Evolutionary conservation across 1,140 invertebrate species (phyloP), one percentile per base, ranked within the genome.

Genomic region (Drosophila bipectinata): DNA sequence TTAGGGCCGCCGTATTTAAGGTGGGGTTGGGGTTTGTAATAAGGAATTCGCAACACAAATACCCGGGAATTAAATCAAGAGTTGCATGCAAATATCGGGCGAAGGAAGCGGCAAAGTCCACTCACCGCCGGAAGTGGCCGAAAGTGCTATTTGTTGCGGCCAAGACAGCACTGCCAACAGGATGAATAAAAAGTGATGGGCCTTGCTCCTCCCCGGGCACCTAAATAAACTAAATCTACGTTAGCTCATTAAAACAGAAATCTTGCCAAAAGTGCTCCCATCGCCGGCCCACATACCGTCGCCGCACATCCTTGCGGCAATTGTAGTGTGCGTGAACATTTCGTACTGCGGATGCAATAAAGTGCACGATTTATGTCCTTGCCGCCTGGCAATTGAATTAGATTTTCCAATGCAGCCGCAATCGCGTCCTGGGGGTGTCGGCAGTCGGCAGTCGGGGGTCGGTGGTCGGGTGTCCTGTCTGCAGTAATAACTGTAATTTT

Each of bases 401-500:
- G 88, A 88, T 85, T 87, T 87, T 61, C 79, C 75, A 87, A 69
- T 77, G 74, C 72, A 77, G 62, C 66, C 47, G 49, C 59, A 60
- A 66, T 57, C 79, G 83, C 78, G 82, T 77, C 80, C 79, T 68
- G 66, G 37, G 58, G 58, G 28, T 45, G 14, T 5, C 21, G 21
- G 21, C 21, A 21, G 21, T 21, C 21, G 21, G 21, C 1, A 1
- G 18, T 18, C 18, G 18, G 21, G 21, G 3, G 21, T 21, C 21
- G 21, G 21, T 21, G 21, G 21, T 21, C 1, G 9, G 28, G 53
- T 56, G 61, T 30, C 15, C 32, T 48, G 82, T 82, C 82, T 87
- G 82, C 82, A 87, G 82, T 87, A 87, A 87, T 87, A 87, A 87
- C 82, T 87, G 83, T 87, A 87, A 87, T 87, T 88, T 87, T 87